phyloP scores from a whole-genome alignment of 2,888 invertebrate species.

The Drosophila subquinaria region DNA sequence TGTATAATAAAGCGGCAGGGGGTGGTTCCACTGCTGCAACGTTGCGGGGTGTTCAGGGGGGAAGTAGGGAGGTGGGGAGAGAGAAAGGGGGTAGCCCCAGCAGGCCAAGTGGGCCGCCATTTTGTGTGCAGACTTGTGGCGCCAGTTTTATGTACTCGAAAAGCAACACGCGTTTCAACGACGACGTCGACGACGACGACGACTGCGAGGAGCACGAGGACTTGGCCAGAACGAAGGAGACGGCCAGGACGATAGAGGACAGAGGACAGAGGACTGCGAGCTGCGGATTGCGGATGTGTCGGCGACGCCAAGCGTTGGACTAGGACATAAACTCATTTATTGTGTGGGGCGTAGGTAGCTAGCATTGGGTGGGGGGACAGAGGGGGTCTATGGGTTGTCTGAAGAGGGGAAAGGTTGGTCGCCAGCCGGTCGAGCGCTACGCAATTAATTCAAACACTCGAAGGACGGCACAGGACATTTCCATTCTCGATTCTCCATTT shows the following conservation, averaged over 20 bases:
- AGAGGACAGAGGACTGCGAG: conserved; percentile 10
- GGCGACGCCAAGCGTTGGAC: conserved; percentile 64
- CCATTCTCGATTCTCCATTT: conserved; percentile 47
- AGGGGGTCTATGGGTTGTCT: neutral
- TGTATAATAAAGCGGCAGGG: conserved; percentile 72
- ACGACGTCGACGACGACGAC: conserved; percentile 5
- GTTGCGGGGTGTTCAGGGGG: neutral
- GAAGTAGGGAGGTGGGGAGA: neutral
- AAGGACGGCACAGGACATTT: conserved; percentile 71
- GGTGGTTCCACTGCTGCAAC: conserved; percentile 3
- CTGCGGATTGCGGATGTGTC: conserved; percentile 49
- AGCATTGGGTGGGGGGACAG: neutral
- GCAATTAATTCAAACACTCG: conserved; percentile 79
- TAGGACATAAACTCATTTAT: conserved; percentile 79
- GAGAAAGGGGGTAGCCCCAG: conserved; percentile 22
- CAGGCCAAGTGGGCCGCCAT: conserved; percentile 76
- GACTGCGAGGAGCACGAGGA: conserved; percentile 10
- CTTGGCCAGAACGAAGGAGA: conserved; percentile 16
- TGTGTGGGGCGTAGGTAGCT: conserved; percentile 65
- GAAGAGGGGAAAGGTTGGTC: conserved; percentile 42
- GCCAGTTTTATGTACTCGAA: conserved; percentile 79
- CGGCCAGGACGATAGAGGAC: conserved; percentile 2
- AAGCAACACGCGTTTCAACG: conserved; percentile 71
- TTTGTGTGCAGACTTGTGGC: conserved; percentile 78
- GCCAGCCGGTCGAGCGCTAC: conserved; percentile 77